Base-by-base conservation (phyloP, 2,888 invertebrate genomes). In the Perithous albicinctus region DNA sequence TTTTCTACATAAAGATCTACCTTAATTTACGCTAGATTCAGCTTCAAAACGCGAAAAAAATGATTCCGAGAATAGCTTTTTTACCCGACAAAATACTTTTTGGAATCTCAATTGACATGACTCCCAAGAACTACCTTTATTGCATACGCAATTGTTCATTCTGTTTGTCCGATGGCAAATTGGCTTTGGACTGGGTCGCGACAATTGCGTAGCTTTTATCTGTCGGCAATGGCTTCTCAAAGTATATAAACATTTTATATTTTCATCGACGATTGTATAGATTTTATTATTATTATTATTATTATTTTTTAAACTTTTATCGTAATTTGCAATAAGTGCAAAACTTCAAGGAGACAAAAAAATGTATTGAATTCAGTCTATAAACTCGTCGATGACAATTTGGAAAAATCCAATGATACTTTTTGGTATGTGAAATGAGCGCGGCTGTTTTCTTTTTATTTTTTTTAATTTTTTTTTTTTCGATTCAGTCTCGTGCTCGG, bases 101-200 rank as follows among this genome's bases (percentile, higher is more conserved):
- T n/a, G n/a, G n/a, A n/a, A n/a, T n/a, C n/a, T n/a, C n/a, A n/a
- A n/a, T n/a, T n/a, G n/a, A n/a, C n/a, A n/a, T n/a, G n/a, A n/a
- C n/a, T n/a, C n/a, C n/a, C n/a, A n/a, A n/a, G n/a, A n/a, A n/a
- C n/a, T n/a, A n/a, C n/a, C n/a, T n/a, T n/a, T n/a, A n/a, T n/a
- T n/a, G n/a, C n/a, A n/a, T n/a, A n/a, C n/a, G n/a, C n/a, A 6
- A n/a, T 15, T 15, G 15, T 35, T 35, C 20, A 15, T 35, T 51
- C 35, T 23, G 46, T 66, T 66, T 18, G 26, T 48, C 20, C 15
- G 48, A 66, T 29, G 32, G 15, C 48, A 48, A 32, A 15, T 18
- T 23, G 32, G 32, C 20, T 48, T 66, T n/a, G 12, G 12, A 12
- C 18, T 54, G 12, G 1, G 23, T 32, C 32, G 66, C 18, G 66